Evolutionary conservation across 2,888 invertebrate species (phyloP).

Genomic region (Cantharis lateralis): DNA sequence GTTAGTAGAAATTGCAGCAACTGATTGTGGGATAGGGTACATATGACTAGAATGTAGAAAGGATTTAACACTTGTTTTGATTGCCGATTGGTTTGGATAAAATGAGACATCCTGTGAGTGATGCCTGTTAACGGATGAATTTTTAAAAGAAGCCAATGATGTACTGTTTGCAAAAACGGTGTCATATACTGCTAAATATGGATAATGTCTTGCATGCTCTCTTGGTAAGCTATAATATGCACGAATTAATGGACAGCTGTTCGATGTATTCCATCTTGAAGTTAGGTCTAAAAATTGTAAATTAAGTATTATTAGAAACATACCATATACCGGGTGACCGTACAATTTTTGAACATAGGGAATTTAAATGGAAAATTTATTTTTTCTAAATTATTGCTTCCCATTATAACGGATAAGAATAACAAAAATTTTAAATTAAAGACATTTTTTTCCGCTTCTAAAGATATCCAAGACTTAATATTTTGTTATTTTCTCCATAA

Average conservation of each 20-base stretch:
- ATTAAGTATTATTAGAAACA: not conserved
- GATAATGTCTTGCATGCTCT: conserved; percentile 53
- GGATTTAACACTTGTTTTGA: not conserved
- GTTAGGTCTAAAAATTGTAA: conserved; percentile 56
- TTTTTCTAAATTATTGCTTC: too few relatives aligned
- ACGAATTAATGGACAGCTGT: conserved; percentile 62
- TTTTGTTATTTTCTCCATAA: too few relatives aligned
- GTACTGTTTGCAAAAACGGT: conserved; percentile 23
- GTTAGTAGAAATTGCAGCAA: not conserved
- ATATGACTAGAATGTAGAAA: not conserved
- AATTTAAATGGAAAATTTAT: too few relatives aligned
- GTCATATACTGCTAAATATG: conserved; percentile 48
- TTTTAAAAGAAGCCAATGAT: conserved; percentile 22
- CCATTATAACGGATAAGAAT: too few relatives aligned
- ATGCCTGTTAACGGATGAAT: conserved; percentile 43
- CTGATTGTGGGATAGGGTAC: not conserved
- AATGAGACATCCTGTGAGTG: conserved; percentile 52
- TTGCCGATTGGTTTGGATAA: conserved; percentile 34
- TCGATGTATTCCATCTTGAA: conserved; percentile 59
- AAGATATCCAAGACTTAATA: too few relatives aligned
- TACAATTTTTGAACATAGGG: too few relatives aligned
- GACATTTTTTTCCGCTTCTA: too few relatives aligned
- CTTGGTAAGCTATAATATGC: conserved; percentile 66
- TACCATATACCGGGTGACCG: too few relatives aligned
- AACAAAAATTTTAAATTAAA: too few relatives aligned